Evolutionary conservation across 2,113 vertebrate species (phyloP).

Genomic region (Tachycineta bicolor): DNA sequence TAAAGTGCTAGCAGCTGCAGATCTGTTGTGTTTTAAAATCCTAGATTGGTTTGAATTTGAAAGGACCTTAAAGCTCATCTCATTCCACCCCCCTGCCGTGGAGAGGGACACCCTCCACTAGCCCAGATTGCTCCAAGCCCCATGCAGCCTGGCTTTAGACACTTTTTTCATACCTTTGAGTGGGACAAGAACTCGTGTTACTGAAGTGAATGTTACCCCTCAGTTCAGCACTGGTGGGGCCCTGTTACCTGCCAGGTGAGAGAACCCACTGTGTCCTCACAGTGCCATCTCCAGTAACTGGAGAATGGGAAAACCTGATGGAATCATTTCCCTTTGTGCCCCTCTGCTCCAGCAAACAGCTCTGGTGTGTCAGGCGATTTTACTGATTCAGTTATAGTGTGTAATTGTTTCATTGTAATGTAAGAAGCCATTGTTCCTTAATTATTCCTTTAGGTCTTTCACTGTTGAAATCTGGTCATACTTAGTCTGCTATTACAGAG

Average conservation of each 20-base stretch:
- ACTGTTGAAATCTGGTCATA: conserved; percentile 38
- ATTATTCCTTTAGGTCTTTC: conserved; percentile 60
- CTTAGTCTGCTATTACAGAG: conserved; percentile 20
- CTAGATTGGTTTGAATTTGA: background rate
- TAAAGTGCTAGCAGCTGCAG: background rate
- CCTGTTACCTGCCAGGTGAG: background rate
- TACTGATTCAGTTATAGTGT: background rate
- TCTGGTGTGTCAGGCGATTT: background rate
- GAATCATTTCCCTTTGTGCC: background rate
- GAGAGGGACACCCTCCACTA: background rate
- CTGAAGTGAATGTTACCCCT: background rate
- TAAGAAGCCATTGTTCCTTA: conserved; percentile 40
- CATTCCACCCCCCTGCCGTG: background rate
- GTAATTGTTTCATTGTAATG: conserved; percentile 16
- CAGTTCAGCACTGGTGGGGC: background rate
- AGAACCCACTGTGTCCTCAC: background rate
- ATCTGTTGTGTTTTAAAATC: background rate
- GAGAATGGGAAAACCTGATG: background rate
- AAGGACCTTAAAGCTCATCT: background rate
- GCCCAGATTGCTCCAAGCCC: background rate
- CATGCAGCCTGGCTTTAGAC: background rate
- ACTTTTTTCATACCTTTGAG: background rate
- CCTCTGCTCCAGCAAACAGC: background rate
- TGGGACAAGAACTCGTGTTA: background rate
- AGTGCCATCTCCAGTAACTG: background rate